A percentile compares a stretch with the other conserved stretches of the same genome.
Conservation (phyloP, 2,113 vertebrate species). For the Vidua macroura region DNA sequence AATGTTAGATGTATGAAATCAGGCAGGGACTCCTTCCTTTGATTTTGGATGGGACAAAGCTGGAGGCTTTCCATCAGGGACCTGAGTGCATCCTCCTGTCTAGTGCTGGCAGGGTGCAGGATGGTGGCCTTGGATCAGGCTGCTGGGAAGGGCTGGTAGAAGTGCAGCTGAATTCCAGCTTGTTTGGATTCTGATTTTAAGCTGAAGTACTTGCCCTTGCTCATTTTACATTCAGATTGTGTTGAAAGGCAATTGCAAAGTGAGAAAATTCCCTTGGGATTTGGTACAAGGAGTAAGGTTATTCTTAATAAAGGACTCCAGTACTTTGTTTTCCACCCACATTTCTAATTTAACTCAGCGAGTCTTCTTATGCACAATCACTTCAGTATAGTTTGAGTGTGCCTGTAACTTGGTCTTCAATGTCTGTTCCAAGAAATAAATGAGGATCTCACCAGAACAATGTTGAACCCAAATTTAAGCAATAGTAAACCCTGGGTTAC, state of each 20-base stretch:
- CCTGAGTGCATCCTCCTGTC: neutral
- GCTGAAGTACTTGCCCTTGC: neutral
- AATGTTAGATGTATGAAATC: neutral
- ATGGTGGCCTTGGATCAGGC: fast-evolving
- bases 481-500: neutral
- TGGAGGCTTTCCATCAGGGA: neutral
- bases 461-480: neutral
- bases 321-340: neutral
- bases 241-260: neutral
- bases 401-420: neutral
- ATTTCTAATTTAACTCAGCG: neutral
- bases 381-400: neutral
- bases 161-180: neutral
- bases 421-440: neutral
- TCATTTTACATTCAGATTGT: neutral
- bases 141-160: neutral
- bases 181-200: neutral
- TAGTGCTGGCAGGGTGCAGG: neutral
- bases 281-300: neutral
- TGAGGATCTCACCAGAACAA: fast-evolving
- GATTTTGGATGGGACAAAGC: neutral
- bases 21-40: neutral
- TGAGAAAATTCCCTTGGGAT: neutral
- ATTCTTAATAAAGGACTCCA: neutral
- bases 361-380: neutral